Conservation (phyloP, 2,113 vertebrate species). For the Naja naja region DNA sequence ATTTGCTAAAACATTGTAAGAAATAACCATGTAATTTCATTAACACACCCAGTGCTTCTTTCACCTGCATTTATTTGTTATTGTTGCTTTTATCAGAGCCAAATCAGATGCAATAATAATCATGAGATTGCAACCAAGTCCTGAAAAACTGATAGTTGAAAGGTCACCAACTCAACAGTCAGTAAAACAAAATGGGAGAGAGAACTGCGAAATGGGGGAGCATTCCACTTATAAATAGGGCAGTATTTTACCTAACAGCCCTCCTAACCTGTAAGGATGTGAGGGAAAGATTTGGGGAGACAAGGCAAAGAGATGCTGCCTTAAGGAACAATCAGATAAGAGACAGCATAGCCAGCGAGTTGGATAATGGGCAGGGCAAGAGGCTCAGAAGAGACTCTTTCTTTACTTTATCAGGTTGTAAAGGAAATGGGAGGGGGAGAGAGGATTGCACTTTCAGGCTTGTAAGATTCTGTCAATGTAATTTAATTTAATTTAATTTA, state of each 20-base stretch:
- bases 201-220: background rate
- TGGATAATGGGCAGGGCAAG: background rate
- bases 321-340: background rate
- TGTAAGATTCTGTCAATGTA: background rate
- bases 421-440: background rate
- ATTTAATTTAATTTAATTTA: too few species aligned
- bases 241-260: background rate
- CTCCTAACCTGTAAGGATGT: background rate
- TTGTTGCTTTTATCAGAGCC: background rate
- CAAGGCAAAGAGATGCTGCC: background rate
- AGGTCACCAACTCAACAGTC: too few species aligned
- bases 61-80: background rate
- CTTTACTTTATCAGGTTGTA: background rate
- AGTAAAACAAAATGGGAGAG: background rate
- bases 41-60: background rate
- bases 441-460: background rate
- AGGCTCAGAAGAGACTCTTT: background rate
- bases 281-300: background rate
- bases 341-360: background rate
- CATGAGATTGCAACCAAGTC: background rate
- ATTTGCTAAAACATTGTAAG: background rate
- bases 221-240: background rate
- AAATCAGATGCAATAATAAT: background rate
- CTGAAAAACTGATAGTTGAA: background rate
- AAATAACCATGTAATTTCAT: background rate